These are phyloP conservation scores for Dromas ardeola DNA, from an alignment of 2,113 vertebrate species.

Conservation along the genomic window DNA sequence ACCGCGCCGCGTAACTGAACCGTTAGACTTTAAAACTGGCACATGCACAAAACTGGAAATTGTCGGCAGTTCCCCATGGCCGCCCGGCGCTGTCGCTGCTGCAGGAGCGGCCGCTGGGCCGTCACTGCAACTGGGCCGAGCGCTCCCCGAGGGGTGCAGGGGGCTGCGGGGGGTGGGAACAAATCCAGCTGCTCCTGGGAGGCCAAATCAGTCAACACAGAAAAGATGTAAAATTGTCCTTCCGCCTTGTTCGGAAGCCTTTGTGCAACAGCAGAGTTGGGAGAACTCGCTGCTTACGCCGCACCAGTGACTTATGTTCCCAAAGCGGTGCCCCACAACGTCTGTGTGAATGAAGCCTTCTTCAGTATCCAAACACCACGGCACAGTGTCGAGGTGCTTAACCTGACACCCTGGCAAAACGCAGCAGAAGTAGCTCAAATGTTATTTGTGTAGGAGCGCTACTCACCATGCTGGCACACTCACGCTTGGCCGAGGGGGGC, in stretches of 20 bases:
- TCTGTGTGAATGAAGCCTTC: not conserved
- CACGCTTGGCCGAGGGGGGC: not conserved
- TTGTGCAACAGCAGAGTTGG: not conserved
- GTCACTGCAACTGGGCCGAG: not conserved
- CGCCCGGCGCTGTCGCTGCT: not conserved
- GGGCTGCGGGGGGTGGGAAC: not conserved
- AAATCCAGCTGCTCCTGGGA: not conserved
- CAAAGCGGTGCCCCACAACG: accelerated
- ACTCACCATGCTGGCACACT: not conserved
- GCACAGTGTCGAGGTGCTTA: accelerated
- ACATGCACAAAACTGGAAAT: not conserved
- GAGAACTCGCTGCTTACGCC: accelerated
- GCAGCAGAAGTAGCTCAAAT: accelerated
- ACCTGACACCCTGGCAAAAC: accelerated
- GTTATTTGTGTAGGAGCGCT: not conserved
- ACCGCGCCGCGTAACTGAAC: accelerated
- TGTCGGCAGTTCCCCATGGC: not conserved
- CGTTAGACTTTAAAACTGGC: not conserved
- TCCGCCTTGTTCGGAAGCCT: not conserved
- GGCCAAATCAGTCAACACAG: not conserved
- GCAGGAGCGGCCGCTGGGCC: not conserved
- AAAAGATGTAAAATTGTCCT: not conserved
- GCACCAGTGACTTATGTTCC: accelerated
- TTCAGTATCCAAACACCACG: not conserved
- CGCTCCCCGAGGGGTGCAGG: not conserved